These are phyloP conservation scores for Columbina picui DNA, from an alignment of 2,113 vertebrate genomes.

Conservation along the genomic window DNA sequence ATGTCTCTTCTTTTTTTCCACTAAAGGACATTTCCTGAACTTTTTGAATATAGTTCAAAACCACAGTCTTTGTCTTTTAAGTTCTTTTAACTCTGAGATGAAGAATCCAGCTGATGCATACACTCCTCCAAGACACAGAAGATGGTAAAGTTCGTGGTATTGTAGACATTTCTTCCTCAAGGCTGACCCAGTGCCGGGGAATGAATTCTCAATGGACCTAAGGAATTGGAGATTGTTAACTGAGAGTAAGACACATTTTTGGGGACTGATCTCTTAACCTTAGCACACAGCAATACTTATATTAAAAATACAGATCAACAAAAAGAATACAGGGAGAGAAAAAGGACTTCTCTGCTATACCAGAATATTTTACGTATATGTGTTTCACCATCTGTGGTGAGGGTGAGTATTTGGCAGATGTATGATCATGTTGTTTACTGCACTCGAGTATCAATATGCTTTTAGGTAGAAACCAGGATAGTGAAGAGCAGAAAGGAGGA, in stretches of 20 bases:
- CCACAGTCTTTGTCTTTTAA: background rate
- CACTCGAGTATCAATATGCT: background rate
- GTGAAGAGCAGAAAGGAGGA: background rate
- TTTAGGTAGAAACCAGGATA: background rate
- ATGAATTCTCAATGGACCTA: background rate
- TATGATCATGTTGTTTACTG: background rate
- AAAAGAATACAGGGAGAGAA: background rate
- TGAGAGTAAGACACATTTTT: background rate
- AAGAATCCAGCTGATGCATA: background rate
- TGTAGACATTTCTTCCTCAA: background rate
- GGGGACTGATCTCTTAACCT: background rate
- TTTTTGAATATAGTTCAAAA: background rate
- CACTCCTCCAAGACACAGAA: background rate
- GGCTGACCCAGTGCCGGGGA: background rate
- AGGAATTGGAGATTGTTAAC: background rate
- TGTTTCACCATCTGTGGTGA: background rate
- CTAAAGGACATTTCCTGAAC: background rate
- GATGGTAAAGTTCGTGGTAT: background rate
- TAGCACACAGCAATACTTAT: background rate
- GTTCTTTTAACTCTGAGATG: background rate
- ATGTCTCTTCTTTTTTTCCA: background rate
- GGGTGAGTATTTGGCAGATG: background rate
- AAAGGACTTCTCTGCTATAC: background rate
- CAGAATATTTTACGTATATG: background rate
- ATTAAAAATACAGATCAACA: background rate